Conservation (phyloP, 2,113 vertebrate genomes). For the Ictalurus punctatus region DNA sequence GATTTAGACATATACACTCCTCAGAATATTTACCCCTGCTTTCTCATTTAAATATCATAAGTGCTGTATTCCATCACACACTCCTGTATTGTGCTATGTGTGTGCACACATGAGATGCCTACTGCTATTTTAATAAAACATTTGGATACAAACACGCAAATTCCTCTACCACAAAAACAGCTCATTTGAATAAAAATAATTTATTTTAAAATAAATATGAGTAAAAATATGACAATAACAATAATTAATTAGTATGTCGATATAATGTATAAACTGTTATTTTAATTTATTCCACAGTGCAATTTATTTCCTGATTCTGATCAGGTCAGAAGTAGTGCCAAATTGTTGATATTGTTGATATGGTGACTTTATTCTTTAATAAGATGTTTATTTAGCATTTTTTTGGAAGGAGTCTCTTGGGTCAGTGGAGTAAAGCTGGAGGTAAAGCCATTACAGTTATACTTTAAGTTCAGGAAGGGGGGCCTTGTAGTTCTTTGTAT, state of each 20-base stretch:
- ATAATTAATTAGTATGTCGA: neutral
- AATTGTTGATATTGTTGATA: neutral
- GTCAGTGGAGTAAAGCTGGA: neutral
- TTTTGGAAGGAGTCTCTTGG: neutral
- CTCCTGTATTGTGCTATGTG: constrained; percentile 19
- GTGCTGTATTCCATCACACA: constrained; percentile 43
- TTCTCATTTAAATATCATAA: constrained; percentile 48
- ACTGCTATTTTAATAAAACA: neutral
- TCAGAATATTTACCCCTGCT: constrained; percentile 25
- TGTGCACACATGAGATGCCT: constrained; percentile 1
- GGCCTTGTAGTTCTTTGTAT: neutral
- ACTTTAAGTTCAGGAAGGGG: neutral
- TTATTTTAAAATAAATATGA: too few relatives aligned
- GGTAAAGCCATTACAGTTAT: neutral
- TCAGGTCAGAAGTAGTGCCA: neutral
- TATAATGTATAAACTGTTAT: neutral
- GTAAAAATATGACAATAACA: neutral
- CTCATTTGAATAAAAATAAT: neutral
- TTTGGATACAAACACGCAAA: neutral
- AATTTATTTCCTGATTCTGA: neutral
- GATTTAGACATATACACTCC: neutral
- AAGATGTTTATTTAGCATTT: neutral
- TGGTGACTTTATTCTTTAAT: neutral
- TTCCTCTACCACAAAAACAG: neutral
- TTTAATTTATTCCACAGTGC: neutral